Percentiles rank a stretch among this genome's conserved stretches.
Evolutionary conservation across 64 coral and sea anemone species (phyloP).

Genomic region (Dendronephthya gigantea): DNA sequence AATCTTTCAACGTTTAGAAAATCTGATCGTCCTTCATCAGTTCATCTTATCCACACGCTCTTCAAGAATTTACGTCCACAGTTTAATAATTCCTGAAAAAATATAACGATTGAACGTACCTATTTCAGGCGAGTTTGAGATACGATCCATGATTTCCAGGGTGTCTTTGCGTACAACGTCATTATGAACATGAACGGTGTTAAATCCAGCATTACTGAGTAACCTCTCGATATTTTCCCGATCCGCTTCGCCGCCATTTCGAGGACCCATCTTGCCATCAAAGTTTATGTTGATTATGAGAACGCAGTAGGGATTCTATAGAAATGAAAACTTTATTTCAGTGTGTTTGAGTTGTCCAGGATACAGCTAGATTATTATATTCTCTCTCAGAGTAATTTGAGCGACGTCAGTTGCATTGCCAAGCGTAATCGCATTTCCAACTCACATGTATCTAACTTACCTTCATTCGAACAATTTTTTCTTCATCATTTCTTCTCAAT

Average conservation of each 20-base stretch:
- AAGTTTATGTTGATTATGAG: slow-evolving; percentile 85
- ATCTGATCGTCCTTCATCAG: too few relatives aligned
- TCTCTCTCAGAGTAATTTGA: too few relatives aligned
- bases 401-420: too few relatives aligned
- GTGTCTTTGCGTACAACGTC: slow-evolving; percentile 33
- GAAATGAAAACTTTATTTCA: neutral
- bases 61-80: too few relatives aligned
- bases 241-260: slow-evolving; percentile 57
- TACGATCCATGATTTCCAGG: slow-evolving; percentile 26
- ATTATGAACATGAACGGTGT: neutral
- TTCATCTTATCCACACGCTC: too few relatives aligned
- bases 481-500: neutral
- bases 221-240: slow-evolving; percentile 42
- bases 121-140: slow-evolving; percentile 3
- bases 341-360: neutral
- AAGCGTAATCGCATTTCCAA: too few relatives aligned
- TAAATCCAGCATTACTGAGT: slow-evolving; percentile 48
- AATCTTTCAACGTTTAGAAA: too few relatives aligned
- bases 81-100: too few relatives aligned
- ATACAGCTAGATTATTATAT: too few relatives aligned
- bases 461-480: neutral
- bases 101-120: slow-evolving; percentile 30
- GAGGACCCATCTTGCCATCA: slow-evolving; percentile 10
- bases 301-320: slow-evolving; percentile 56
- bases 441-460: neutral